Percentiles rank a stretch among this genome's conserved stretches.
phyloP scores from a whole-genome alignment of 2,113 vertebrate species.

The Cyprinus carpio region DNA sequence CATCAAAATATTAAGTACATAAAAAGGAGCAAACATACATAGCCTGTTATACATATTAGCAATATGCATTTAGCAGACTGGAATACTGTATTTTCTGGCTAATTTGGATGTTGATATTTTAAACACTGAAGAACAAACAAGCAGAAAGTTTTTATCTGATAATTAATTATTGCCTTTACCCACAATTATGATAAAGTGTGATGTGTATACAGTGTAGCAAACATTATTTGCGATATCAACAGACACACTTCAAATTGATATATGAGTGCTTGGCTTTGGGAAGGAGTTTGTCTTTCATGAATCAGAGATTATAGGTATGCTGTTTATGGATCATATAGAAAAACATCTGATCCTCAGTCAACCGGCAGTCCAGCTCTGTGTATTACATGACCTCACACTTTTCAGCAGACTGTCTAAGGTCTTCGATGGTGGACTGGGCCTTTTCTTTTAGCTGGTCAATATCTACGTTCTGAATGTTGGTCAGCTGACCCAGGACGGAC shows the following conservation, averaged over 20 bases:
- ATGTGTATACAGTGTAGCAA: neutral
- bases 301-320: conserved; percentile 15
- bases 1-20: neutral
- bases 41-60: neutral
- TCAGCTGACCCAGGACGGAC: conserved; percentile 90
- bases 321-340: conserved; percentile 3
- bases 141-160: neutral
- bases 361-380: conserved; percentile 19
- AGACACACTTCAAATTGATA: neutral
- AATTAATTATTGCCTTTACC: neutral
- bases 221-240: neutral
- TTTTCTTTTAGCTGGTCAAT: conserved; percentile 94
- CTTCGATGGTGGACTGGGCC: conserved; percentile 90
- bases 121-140: neutral
- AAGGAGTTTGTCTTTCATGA: neutral
- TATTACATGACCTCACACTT: conserved; percentile 92
- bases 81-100: neutral
- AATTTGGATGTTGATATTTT: neutral
- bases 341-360: conserved; percentile 5
- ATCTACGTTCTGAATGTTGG: conserved; percentile 92
- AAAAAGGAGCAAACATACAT: neutral
- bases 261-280: neutral
- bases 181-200: neutral
- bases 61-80: neutral
- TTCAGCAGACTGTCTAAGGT: conserved; percentile 94